These are phyloP conservation scores for Uria lomvia DNA, from an alignment of 2,113 vertebrate species.

Conservation along the genomic window DNA sequence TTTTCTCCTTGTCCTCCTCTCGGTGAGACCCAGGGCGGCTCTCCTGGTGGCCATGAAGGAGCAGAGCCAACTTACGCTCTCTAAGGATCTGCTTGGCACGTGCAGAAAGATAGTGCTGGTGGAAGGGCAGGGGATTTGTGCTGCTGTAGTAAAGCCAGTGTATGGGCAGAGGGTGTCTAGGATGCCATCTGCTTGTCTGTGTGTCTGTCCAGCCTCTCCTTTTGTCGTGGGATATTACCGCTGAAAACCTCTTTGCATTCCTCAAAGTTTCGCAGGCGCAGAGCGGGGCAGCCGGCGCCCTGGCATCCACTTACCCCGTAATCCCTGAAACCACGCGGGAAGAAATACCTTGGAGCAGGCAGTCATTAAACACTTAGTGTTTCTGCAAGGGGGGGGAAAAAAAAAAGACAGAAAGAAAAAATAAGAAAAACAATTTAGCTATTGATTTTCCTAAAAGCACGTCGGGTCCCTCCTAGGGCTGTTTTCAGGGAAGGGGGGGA, in stretches of 20 bases:
- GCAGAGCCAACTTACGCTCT: not conserved
- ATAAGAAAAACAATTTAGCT: not conserved
- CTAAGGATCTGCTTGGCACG: not conserved
- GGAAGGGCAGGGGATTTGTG: not conserved
- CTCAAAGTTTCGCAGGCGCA: not conserved
- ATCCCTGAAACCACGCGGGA: not conserved
- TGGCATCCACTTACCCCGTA: fast-evolving
- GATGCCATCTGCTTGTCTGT: not conserved
- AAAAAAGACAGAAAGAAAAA: no score
- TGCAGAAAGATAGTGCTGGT: not conserved
- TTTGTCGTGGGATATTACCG: not conserved
- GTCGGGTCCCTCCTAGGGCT: not conserved
- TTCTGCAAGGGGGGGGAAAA: not conserved
- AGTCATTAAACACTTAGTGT: not conserved
- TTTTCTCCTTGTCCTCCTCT: not conserved
- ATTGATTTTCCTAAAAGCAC: not conserved
- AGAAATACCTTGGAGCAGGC: not conserved
- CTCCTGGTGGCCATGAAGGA: not conserved
- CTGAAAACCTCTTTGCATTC: not conserved
- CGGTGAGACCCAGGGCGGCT: not conserved
- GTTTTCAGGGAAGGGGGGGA: not conserved
- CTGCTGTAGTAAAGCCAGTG: not conserved
- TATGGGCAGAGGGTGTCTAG: not conserved
- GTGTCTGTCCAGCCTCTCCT: not conserved
- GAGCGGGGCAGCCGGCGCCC: fast-evolving